Conservation (phyloP, 1,140 invertebrate species). For the Stenopsyche tienmushanensis region DNA sequence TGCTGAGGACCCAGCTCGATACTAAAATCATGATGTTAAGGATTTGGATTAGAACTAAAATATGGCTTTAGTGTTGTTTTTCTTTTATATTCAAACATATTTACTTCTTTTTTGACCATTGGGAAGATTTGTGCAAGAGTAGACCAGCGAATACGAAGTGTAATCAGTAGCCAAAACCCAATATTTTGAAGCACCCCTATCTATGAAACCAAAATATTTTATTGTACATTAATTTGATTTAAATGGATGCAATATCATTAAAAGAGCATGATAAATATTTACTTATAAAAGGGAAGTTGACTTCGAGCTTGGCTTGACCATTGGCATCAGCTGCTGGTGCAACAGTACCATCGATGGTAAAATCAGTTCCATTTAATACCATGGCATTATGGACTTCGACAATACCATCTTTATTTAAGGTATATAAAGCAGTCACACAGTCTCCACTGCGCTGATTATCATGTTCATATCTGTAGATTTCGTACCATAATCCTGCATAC, state of each 20-base stretch:
- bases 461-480: slow-evolving; percentile 46
- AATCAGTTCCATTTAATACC: slow-evolving; percentile 12
- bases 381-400: slow-evolving; percentile 25
- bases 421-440: slow-evolving; percentile 35
- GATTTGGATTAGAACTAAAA: not conserved
- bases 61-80: not conserved
- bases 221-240: not conserved
- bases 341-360: slow-evolving; percentile 43
- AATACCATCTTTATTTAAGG: slow-evolving; percentile 9
- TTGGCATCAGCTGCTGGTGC: slow-evolving; percentile 35
- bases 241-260: not conserved
- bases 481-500: slow-evolving; percentile 48
- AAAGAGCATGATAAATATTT: not conserved
- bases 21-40: slow-evolving; percentile 10
- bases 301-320: slow-evolving; percentile 34
- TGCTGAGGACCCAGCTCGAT: slow-evolving; percentile 28
- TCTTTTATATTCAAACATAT: not conserved
- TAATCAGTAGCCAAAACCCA: slow-evolving; percentile 33
- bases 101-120: slow-evolving; percentile 1
- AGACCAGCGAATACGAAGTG: slow-evolving; percentile 23
- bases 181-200: slow-evolving; percentile 17
- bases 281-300: slow-evolving; percentile 41
- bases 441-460: slow-evolving; percentile 43
- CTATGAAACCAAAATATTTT: not conserved
- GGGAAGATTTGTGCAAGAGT: slow-evolving; percentile 16